Evolutionary conservation across 2,797 vertebrate genomes (phyloP).

Genomic region (Siniperca obscura): DNA sequence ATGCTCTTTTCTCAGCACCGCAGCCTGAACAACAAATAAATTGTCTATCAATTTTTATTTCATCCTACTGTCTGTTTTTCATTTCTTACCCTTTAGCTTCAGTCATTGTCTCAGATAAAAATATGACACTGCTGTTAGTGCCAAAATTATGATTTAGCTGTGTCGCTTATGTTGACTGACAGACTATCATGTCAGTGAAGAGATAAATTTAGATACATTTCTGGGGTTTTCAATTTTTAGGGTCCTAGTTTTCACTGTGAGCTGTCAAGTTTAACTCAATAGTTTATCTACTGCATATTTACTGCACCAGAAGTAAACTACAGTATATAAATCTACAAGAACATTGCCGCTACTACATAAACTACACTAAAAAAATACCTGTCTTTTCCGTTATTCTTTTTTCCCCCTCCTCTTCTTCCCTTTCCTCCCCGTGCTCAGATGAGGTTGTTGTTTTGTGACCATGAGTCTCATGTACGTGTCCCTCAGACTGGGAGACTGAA

Average conservation of each 20-base stretch:
- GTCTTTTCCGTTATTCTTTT: conserved; percentile 32
- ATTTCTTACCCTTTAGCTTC: conserved; percentile 34
- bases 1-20: conserved; percentile 15
- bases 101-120: conserved; percentile 44
- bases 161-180: conserved; percentile 41
- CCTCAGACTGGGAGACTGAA: conserved; percentile 49
- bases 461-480: conserved; percentile 16
- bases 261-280: conserved; percentile 35
- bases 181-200: conserved; percentile 35
- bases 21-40: conserved; percentile 14
- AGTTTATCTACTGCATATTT: conserved; percentile 31
- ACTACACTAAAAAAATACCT: conserved; percentile 32
- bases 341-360: not conserved
- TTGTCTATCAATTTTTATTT: conserved; percentile 12
- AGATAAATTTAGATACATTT: conserved; percentile 42
- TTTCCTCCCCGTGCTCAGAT: conserved; percentile 26
- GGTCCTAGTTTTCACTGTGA: conserved; percentile 12
- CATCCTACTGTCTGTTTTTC: conserved; percentile 21
- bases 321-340: conserved; percentile 15
- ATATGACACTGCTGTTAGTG: conserved; percentile 29
- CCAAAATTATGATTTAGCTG: conserved; percentile 41
- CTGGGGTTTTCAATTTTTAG: conserved; percentile 33
- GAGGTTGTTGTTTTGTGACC: conserved; percentile 37
- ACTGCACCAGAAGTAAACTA: conserved; percentile 14
- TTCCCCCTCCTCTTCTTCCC: conserved; percentile 15